A percentile compares a stretch with the other conserved stretches of the same genome.
Conservation (phyloP, 1,140 invertebrate species). For the Lucilia cuprina region DNA sequence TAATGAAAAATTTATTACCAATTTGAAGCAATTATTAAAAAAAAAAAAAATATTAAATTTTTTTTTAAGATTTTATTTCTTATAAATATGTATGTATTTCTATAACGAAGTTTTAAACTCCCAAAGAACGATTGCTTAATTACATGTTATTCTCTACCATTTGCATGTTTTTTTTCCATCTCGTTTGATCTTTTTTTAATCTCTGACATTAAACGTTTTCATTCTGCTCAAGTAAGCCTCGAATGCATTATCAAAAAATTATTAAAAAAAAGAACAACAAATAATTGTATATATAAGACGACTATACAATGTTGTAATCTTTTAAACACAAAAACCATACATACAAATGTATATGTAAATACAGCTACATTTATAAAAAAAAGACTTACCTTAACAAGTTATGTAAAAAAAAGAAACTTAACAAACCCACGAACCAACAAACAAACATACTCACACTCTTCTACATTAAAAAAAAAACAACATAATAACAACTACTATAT, state of each 20-base stretch:
- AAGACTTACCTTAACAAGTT: neutral
- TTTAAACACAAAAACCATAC: neutral
- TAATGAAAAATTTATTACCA: no score
- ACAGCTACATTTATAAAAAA: no score
- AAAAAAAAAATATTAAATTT: no score
- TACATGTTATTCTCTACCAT: no score
- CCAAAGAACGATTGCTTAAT: no score
- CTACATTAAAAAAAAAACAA: neutral
- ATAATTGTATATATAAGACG: slow-evolving; percentile 8
- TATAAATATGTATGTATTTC: no score
- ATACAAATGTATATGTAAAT: neutral
- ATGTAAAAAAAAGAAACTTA: no score
- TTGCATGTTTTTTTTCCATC: no score
- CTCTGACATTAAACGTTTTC: neutral
- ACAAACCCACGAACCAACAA: no score
- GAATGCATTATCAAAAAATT: neutral
- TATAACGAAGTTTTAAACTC: no score
- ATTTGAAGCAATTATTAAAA: no score
- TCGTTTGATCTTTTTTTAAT: neutral
- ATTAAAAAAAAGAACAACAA: neutral
- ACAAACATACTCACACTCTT: neutral
- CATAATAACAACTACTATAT: slow-evolving; percentile 19
- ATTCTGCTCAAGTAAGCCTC: neutral
- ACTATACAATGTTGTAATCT: neutral
- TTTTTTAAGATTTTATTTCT: no score